phyloP scores from a whole-genome alignment of 2,888 invertebrate genomes.

The Kryphioiulus occultus region DNA sequence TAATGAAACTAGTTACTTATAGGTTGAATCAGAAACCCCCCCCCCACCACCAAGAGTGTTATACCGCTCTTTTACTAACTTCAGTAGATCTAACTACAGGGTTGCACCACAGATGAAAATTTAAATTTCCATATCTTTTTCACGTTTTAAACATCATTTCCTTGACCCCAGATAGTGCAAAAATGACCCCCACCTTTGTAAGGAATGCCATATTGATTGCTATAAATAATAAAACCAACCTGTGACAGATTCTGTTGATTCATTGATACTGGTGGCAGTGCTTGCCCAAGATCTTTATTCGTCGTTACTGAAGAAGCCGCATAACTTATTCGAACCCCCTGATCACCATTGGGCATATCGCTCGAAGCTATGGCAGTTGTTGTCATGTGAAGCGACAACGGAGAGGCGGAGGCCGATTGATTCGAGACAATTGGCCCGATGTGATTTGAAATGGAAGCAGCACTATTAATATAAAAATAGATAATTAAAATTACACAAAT shows the following conservation, averaged over 20 bases:
- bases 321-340: background rate
- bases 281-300: background rate
- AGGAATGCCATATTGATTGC: too few species aligned
- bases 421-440: background rate
- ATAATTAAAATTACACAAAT: background rate
- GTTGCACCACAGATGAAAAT: too few species aligned
- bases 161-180: too few species aligned
- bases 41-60: too few species aligned
- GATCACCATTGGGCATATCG: background rate
- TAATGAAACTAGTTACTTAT: too few species aligned
- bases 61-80: too few species aligned
- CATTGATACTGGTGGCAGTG: background rate
- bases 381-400: background rate
- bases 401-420: background rate
- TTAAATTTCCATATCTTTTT: too few species aligned
- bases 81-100: too few species aligned
- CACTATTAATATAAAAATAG: background rate
- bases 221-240: background rate
- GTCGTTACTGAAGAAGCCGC: background rate
- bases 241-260: slow-evolving; percentile 40
- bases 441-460: slow-evolving; percentile 28
- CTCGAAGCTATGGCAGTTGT: background rate
- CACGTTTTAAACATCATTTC: too few species aligned
- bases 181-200: too few species aligned
- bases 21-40: too few species aligned